Conservation (phyloP, 2,797 vertebrate species). For the Pempheris klunzingeri region DNA sequence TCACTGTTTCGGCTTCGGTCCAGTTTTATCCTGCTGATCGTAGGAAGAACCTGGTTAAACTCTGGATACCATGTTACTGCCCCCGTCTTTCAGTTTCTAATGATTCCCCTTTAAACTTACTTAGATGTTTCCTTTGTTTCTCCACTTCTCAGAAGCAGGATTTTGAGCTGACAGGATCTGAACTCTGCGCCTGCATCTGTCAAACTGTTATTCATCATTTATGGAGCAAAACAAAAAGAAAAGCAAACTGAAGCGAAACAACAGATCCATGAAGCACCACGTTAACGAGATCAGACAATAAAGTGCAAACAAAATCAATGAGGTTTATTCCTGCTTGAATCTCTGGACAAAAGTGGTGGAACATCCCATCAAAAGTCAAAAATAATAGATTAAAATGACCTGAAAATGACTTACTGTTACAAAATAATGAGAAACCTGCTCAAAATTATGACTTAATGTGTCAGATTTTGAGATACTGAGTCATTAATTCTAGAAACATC, state of each 20-base stretch:
- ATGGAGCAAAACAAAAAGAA: background rate
- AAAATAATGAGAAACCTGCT: too few relatives aligned
- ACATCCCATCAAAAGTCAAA: background rate
- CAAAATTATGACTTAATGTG: too few relatives aligned
- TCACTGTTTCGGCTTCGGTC: slow-evolving; percentile 36
- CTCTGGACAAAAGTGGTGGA: background rate
- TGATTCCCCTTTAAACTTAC: background rate
- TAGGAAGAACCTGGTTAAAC: background rate
- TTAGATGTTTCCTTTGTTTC: background rate
- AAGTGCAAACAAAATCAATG: background rate
- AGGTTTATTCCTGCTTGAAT: background rate
- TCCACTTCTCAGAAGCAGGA: background rate
- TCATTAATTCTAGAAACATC: too few relatives aligned
- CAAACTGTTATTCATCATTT: background rate
- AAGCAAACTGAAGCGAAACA: too few relatives aligned
- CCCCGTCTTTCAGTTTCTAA: background rate
- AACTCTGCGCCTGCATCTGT: slow-evolving; percentile 19
- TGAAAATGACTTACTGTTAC: too few relatives aligned
- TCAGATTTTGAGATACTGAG: too few relatives aligned
- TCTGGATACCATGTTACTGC: background rate
- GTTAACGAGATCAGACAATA: background rate
- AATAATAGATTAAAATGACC: background rate
- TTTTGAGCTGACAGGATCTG: background rate
- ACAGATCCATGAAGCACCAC: background rate
- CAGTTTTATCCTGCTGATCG: slow-evolving; percentile 7